A percentile compares a stretch with the other conserved stretches of the same genome.
These are phyloP conservation scores for Parauchenoglanis ngamensis DNA, from an alignment of 2,797 vertebrate genomes.

Conservation along the genomic window DNA sequence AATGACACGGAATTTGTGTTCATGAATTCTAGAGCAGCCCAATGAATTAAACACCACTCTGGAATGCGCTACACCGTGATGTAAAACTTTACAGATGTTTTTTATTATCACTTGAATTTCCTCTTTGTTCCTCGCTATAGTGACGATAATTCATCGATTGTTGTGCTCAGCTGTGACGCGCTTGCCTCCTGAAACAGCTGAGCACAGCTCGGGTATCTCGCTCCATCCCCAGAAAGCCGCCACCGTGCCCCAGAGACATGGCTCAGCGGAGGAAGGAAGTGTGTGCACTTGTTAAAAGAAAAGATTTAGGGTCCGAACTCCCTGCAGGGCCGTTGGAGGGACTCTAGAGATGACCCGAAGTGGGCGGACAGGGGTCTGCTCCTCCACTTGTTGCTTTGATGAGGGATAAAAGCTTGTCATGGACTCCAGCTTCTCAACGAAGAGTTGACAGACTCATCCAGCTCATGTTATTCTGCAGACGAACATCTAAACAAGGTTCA, in stretches of 20 bases:
- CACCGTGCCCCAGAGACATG: slow-evolving; percentile 60
- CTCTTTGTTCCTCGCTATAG: neutral
- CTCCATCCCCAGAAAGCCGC: slow-evolving; percentile 57
- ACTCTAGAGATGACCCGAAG: slow-evolving; percentile 60
- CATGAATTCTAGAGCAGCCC: slow-evolving; percentile 67
- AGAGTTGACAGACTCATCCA: slow-evolving; percentile 75
- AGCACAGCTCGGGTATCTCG: slow-evolving; percentile 35
- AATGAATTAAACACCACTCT: slow-evolving; percentile 5
- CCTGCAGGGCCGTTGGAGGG: slow-evolving; percentile 71
- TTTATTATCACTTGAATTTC: slow-evolving; percentile 40
- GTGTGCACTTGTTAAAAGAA: slow-evolving; percentile 75
- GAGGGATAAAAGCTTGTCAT: slow-evolving; percentile 83
- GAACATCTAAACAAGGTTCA: slow-evolving; percentile 5
- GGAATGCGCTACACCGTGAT: neutral
- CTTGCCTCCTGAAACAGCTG: slow-evolving; percentile 19
- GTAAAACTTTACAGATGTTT: neutral
- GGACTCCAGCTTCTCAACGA: slow-evolving; percentile 73
- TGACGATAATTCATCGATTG: neutral
- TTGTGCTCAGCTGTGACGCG: slow-evolving; percentile 4
- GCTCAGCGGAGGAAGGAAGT: slow-evolving; percentile 77
- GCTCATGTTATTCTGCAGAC: slow-evolving; percentile 67
- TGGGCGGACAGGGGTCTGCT: slow-evolving; percentile 73
- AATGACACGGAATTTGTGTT: slow-evolving; percentile 55
- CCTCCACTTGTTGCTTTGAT: slow-evolving; percentile 91
- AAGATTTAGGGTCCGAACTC: slow-evolving; percentile 79